These are phyloP conservation scores for Rhopalosiphum padi DNA, from an alignment of 1,140 invertebrate species.

Conservation along the genomic window DNA sequence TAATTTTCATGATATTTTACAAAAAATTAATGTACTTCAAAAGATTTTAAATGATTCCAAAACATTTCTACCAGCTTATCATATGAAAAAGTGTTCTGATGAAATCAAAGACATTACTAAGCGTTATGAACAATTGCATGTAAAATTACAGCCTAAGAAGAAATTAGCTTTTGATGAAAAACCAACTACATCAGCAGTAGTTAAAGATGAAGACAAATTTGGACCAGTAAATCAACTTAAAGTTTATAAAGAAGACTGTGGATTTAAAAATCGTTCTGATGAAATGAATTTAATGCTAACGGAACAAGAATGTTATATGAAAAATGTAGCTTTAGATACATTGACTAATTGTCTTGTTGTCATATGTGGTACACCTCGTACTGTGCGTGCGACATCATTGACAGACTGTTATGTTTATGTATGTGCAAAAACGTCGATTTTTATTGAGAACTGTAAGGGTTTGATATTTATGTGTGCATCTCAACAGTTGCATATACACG, in stretches of 20 bases:
- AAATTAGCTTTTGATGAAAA: slow-evolving; percentile 49
- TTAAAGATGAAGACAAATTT: slow-evolving; percentile 1
- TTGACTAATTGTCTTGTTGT: slow-evolving; percentile 33
- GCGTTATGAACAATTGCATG: slow-evolving; percentile 43
- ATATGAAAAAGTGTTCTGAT: slow-evolving; percentile 45
- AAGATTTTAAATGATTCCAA: slow-evolving; percentile 40
- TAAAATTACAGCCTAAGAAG: slow-evolving; percentile 34
- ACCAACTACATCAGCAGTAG: not conserved
- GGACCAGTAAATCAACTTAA: not conserved
- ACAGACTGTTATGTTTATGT: slow-evolving; percentile 21
- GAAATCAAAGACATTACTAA: slow-evolving; percentile 22
- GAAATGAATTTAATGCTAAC: not conserved
- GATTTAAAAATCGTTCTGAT: slow-evolving; percentile 48
- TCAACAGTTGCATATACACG: slow-evolving; percentile 48
- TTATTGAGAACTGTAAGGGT: slow-evolving; percentile 45
- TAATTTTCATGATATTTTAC: not conserved
- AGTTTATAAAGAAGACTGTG: slow-evolving; percentile 48
- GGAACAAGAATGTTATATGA: slow-evolving; percentile 35
- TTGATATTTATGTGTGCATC: slow-evolving; percentile 29
- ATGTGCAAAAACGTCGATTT: slow-evolving; percentile 52
- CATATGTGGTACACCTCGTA: slow-evolving; percentile 46
- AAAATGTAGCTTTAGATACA: slow-evolving; percentile 36
- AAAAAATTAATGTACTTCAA: slow-evolving; percentile 53
- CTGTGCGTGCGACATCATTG: slow-evolving; percentile 24
- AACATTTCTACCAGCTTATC: slow-evolving; percentile 41